A percentile compares a stretch with the other conserved stretches of the same genome.
Conservation (phyloP, 2,113 vertebrate genomes). For the Protobothrops flavoviridis region DNA sequence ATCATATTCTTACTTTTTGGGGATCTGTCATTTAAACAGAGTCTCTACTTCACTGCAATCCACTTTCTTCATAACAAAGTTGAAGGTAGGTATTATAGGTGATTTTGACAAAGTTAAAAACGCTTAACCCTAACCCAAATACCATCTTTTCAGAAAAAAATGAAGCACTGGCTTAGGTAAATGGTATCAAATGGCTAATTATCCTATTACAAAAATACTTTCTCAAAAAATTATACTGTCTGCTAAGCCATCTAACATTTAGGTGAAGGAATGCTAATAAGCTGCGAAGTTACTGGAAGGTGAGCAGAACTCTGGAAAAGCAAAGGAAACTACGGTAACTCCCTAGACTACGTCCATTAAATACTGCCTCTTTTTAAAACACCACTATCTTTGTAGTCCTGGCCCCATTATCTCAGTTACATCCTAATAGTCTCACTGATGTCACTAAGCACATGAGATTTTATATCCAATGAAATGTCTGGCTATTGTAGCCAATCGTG, state of each 20-base stretch:
- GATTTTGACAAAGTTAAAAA: background rate
- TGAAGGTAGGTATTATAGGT: background rate
- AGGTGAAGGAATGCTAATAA: background rate
- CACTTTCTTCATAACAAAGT: background rate
- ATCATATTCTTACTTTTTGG: background rate
- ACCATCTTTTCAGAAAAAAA: background rate
- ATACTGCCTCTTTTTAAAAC: background rate
- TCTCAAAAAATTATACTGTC: background rate
- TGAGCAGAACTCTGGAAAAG: background rate
- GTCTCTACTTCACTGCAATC: background rate
- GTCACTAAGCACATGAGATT: background rate
- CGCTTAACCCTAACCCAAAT: background rate
- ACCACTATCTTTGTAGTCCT: background rate
- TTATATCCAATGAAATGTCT: background rate
- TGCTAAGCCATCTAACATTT: background rate
- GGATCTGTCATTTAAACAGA: background rate
- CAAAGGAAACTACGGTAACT: background rate
- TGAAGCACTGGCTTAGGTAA: background rate
- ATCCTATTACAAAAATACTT: background rate
- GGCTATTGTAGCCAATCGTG: background rate
- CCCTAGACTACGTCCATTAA: background rate
- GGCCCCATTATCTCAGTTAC: background rate
- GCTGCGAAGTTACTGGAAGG: background rate
- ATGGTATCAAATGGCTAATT: background rate
- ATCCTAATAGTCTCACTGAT: background rate